Evolutionary conservation across 1,140 invertebrate genomes (phyloP).

Genomic region (Pseudomyrmex flavicornis): DNA sequence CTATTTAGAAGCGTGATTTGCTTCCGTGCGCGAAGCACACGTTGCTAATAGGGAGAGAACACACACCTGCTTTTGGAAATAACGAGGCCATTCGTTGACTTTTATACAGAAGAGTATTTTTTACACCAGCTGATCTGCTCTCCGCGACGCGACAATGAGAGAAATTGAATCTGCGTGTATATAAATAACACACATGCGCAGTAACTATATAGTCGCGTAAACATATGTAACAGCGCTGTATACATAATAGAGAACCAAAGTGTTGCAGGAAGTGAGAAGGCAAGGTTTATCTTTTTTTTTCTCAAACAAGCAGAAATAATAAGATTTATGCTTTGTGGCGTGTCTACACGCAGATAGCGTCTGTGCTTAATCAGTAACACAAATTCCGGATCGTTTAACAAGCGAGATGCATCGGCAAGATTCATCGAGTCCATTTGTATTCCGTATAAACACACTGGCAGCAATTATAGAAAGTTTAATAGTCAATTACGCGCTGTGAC

Average conservation of each 20-base stretch:
- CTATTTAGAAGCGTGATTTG: slow-evolving; percentile 46
- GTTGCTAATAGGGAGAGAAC: slow-evolving; percentile 7
- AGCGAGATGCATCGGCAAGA: slow-evolving; percentile 50
- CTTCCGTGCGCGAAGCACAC: neutral
- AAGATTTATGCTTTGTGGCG: slow-evolving; percentile 33
- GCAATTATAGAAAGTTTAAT: slow-evolving; percentile 58
- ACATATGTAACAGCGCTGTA: neutral
- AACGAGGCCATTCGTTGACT: slow-evolving; percentile 46
- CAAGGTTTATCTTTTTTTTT: neutral
- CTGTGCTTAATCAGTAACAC: slow-evolving; percentile 38
- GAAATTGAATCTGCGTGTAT: neutral
- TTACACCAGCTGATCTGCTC: neutral
- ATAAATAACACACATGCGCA: neutral
- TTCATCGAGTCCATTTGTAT: slow-evolving; percentile 57
- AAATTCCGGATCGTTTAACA: slow-evolving; percentile 47
- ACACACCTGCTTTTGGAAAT: slow-evolving; percentile 49
- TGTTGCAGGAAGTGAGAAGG: no score
- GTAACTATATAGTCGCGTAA: neutral
- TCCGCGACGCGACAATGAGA: neutral
- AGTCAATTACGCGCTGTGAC: slow-evolving; percentile 52
- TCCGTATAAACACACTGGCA: slow-evolving; percentile 27
- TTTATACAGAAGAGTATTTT: neutral
- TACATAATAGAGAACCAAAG: neutral
- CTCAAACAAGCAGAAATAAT: slow-evolving; percentile 32
- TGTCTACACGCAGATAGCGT: slow-evolving; percentile 27